phyloP scores from a whole-genome alignment of 2,113 vertebrate genomes.

The Microtus montanus region DNA sequence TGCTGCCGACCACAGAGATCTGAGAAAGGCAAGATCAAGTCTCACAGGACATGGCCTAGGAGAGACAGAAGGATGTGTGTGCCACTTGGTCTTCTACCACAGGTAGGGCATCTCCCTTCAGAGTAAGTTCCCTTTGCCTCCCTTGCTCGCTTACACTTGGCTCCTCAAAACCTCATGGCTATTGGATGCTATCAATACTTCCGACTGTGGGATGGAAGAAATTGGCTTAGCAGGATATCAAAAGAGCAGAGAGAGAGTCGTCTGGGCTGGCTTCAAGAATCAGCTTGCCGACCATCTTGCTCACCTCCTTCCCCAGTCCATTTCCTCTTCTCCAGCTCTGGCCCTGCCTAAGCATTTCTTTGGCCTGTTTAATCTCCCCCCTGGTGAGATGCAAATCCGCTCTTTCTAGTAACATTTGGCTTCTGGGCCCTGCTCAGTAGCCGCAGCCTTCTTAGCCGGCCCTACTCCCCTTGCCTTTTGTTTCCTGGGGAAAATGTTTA shows the following conservation, averaged over 20 bases:
- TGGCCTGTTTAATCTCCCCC: not conserved
- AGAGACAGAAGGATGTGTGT: not conserved
- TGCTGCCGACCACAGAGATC: not conserved
- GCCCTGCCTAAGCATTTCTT: not conserved
- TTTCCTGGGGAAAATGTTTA: not conserved
- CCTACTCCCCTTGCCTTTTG: not conserved
- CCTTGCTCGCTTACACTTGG: not conserved
- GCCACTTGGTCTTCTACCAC: not conserved
- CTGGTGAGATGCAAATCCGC: not conserved
- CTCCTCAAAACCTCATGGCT: not conserved
- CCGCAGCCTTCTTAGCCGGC: not conserved
- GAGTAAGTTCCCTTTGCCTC: not conserved
- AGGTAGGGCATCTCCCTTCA: constrained; percentile 32
- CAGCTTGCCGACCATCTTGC: not conserved
- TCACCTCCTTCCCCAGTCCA: not conserved
- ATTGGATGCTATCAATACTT: not conserved
- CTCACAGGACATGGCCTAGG: not conserved
- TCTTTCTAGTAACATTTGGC: not conserved
- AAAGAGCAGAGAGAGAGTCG: not conserved
- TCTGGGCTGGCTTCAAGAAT: not conserved
- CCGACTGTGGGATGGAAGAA: not conserved
- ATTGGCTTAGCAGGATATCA: not conserved
- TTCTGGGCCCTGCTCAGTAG: not conserved
- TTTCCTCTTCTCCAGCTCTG: not conserved
- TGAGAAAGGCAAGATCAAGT: not conserved